phyloP scores from a whole-genome alignment of 53 echinoderm and acorn worm genomes.

The Zoroaster sp. region DNA sequence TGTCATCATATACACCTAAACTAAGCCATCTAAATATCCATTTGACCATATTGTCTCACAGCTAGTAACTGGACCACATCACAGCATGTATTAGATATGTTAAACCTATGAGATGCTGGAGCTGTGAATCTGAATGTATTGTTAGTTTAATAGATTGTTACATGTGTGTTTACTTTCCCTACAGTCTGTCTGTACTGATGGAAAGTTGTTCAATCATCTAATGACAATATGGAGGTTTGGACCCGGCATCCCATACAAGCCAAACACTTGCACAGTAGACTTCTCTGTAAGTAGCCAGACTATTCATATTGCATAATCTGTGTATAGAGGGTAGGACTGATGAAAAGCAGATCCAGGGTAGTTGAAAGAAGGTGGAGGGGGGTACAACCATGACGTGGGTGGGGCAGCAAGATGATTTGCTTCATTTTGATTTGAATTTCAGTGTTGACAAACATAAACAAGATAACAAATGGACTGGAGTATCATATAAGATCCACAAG shows the following conservation, averaged over 20 bases:
- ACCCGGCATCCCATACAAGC: slow-evolving; percentile 85
- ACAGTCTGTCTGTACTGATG: slow-evolving; percentile 97
- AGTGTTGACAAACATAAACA: background rate
- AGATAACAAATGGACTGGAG: too few species aligned
- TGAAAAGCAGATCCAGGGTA: too few species aligned
- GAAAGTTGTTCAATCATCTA: slow-evolving; percentile 90
- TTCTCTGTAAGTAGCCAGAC: slow-evolving; percentile 82
- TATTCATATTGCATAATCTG: background rate
- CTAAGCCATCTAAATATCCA: too few species aligned
- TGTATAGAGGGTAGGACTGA: background rate
- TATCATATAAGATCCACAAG: too few species aligned
- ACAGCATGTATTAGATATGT: too few species aligned
- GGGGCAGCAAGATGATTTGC: too few species aligned
- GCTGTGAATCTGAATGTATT: background rate
- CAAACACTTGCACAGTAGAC: slow-evolving; percentile 96
- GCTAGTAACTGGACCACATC: too few species aligned
- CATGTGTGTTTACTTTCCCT: background rate
- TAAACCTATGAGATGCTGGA: background rate
- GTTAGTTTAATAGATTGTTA: background rate
- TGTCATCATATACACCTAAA: too few species aligned
- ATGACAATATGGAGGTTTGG: slow-evolving; percentile 90
- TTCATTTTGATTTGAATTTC: background rate
- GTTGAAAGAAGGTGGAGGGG: too few species aligned
- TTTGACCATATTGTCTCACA: too few species aligned
- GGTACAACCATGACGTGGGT: too few species aligned